Evolutionary conservation across 2,797 vertebrate species (phyloP), one percentile per base, ranked within the genome.

Genomic region (Pseudochirops cupreus): DNA sequence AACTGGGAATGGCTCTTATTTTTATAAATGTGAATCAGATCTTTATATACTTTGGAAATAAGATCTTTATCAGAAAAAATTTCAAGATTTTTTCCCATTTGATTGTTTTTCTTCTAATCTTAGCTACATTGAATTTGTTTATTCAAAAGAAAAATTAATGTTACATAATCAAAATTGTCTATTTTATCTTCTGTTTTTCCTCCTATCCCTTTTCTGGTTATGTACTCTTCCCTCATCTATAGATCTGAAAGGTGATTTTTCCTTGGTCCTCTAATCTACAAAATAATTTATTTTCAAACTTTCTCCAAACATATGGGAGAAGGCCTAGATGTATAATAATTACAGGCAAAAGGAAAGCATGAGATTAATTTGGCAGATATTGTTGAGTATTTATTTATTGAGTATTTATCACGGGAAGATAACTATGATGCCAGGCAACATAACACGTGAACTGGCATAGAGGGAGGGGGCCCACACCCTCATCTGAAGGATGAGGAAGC

Each of bases 401-500:
- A 74, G 6, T 39, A 16, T 74, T 74, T 62, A 33, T 33, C 59
- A 74, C 39, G 29, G 33, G 67, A 74, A 21, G n/a, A 74, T 39
- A 74, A 67, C 31, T 67, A n/a, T 67, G 59, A 67, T 33, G 29
- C 33, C 16, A 74, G 67, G 67, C 67, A 39, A 74, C 5, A 39
- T 74, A 39, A 39, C 2, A 74, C 16, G 21, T 74, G 67, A 74
- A 74, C 5, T 74, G 62, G 18, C 33, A 74, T 74, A n/a, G 67
- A 74, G 39, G 62, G 33, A 67, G 33, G 16, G 16, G 62, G 0
- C n/a, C 5, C 14, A 74, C 16, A 39, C n/a, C 46, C 18, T 53
- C 92, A 91, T 57, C 96, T 54, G 62, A 91, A 28, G 95, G 91
- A 90, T 9, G 28, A 96, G 53, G 91, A 96, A 92, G 89, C 31